phyloP scores from a whole-genome alignment of 2,113 vertebrate genomes.

The Fulmarus glacialis region DNA sequence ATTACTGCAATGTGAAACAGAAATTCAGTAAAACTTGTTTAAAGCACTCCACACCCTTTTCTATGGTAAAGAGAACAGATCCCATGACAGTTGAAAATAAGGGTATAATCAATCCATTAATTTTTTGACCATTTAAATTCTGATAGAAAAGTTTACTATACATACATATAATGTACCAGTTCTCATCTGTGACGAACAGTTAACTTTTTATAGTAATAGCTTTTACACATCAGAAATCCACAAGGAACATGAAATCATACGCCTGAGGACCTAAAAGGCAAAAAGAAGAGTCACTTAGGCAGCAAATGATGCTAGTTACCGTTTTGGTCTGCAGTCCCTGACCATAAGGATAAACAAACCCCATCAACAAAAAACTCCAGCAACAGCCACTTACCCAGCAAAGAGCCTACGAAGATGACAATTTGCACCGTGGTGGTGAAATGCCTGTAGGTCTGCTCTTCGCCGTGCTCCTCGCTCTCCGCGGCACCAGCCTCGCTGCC shows the following conservation, averaged over 20 bases:
- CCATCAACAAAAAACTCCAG: not conserved
- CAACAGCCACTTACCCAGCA: conserved; percentile 84
- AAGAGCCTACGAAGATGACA: conserved; percentile 89
- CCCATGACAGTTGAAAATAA: not conserved
- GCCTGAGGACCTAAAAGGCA: not conserved
- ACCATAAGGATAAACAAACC: not conserved
- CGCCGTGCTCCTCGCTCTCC: conserved; percentile 35
- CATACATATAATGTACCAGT: not conserved
- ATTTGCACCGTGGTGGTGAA: conserved; percentile 89
- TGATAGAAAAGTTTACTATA: not conserved
- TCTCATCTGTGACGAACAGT: not conserved
- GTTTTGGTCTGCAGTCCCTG: not conserved
- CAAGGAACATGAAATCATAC: not conserved
- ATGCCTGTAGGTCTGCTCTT: conserved; percentile 86
- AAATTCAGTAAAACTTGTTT: not conserved
- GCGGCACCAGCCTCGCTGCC: conserved; percentile 12
- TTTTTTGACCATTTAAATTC: not conserved
- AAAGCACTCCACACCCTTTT: not conserved
- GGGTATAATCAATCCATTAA: not conserved
- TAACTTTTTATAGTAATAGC: not conserved
- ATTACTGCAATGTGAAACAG: not conserved
- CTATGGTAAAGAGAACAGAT: not conserved
- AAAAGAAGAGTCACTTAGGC: not conserved
- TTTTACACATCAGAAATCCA: not conserved
- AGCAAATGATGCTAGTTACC: not conserved